Evolutionary conservation across 2,888 invertebrate genomes (phyloP), one percentile per base, ranked within the genome.

Genomic region (Capitulum mitella): DNA sequence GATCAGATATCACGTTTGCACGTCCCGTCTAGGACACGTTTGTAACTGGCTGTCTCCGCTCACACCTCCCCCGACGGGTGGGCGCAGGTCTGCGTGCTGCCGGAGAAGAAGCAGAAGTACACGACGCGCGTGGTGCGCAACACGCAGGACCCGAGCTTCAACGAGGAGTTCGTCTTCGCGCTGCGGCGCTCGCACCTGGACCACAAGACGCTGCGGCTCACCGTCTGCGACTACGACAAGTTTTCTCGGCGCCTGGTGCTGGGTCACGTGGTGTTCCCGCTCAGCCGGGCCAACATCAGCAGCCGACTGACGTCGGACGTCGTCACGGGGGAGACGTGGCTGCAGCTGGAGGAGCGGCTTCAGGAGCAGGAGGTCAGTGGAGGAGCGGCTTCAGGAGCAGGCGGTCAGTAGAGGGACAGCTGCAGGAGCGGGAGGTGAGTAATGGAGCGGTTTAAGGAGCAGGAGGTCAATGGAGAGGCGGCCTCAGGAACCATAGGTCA

Each of bases 141-240:
- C 70, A 70, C 70, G 16, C 70, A 70, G n/a, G 70, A 70, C 70
- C 70, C 70, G 8, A 70, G 1, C 40, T 70, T 70, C 3, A 70
- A 70, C 70, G 70, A 70, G 22, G 70, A 70, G 40, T 70, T 70
- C 29, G 70, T 70, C 8, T 70, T 70, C 40, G 70, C 70, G 1
- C 40, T 70, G 1, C 70, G 40, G 3, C 70, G 70, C 8, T 8
- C 22, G 22, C 40, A 70, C 29, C 70, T 70, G 22, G 70, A 70
- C 70, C 19, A 40, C 40, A 40, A 37, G 70, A 40, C 40, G 26
- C 70, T 70, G 70, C 70, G 70, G 22, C 70, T 70, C 34, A 70
- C 70, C 8, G 70, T 70, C 19, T 70, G 70, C 70, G 70, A 70
- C 70, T 70, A 70, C 26, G 70, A 70, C 70, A 70, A 70, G 40